Percentiles rank a stretch among this genome's conserved stretches.
Conservation (phyloP, 2,797 vertebrate genomes). For the Alosa sapidissima region DNA sequence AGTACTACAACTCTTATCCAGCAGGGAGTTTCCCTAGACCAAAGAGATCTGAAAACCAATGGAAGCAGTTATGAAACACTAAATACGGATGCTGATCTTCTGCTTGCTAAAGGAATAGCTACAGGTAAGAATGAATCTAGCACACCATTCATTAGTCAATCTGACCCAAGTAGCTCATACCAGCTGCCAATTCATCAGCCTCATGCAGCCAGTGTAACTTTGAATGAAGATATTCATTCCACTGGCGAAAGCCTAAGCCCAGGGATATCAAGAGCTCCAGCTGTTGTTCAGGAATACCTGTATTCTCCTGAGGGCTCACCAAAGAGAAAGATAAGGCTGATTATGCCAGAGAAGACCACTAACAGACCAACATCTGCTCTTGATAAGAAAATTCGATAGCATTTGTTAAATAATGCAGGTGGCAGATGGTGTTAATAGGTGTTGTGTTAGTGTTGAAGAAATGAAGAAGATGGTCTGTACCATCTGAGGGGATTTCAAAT, state of each 20-base stretch:
- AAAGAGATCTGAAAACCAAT: too few species aligned
- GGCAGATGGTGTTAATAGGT: too few species aligned
- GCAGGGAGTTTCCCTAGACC: too few species aligned
- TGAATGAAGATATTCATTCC: neutral
- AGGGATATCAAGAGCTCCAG: neutral
- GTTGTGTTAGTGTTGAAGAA: too few species aligned
- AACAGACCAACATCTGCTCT: constrained; percentile 61
- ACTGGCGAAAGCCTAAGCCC: neutral
- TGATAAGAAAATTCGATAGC: constrained; percentile 74
- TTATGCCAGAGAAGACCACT: constrained; percentile 72
- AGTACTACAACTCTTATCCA: too few species aligned
- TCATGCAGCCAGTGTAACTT: neutral
- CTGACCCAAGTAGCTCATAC: neutral
- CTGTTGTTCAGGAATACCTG: constrained; percentile 47
- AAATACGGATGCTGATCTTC: neutral
- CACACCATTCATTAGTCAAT: neutral
- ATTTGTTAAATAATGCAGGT: neutral
- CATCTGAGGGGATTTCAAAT: too few species aligned
- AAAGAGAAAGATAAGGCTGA: constrained; percentile 71
- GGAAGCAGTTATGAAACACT: too few species aligned
- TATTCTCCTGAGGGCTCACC: constrained; percentile 55
- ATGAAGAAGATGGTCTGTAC: too few species aligned
- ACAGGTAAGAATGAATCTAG: neutral
- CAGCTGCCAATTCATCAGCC: neutral
- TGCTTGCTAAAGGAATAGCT: neutral